Conservation (phyloP, 2,888 invertebrate species). For the Epirrhoe tristata region DNA sequence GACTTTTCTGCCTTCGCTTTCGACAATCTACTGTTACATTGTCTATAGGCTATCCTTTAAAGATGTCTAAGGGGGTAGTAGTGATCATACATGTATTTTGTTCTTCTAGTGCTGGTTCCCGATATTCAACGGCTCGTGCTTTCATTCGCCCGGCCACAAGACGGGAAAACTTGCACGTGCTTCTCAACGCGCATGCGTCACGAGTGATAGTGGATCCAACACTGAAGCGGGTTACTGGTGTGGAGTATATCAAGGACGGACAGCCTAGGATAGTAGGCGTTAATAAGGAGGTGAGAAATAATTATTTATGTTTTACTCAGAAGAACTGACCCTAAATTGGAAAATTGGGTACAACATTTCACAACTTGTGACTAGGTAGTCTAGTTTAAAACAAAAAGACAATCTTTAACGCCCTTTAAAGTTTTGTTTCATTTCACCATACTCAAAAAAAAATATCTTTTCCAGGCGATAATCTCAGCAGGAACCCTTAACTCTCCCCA, state of each 20-base stretch:
- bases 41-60: too few relatives aligned
- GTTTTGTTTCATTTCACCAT: too few relatives aligned
- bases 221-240: conserved; percentile 82
- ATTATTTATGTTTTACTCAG: too few relatives aligned
- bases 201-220: conserved; percentile 81
- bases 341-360: too few relatives aligned
- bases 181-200: conserved; percentile 87
- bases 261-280: conserved; percentile 75
- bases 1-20: too few relatives aligned
- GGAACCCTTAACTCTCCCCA: conserved; percentile 89
- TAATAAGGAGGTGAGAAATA: conserved; percentile 77
- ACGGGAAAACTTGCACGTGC: conserved; percentile 86
- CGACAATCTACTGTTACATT: too few relatives aligned
- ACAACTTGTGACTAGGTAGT: too few relatives aligned
- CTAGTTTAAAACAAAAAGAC: too few relatives aligned
- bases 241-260: conserved; percentile 86
- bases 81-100: neutral
- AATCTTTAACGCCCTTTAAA: too few relatives aligned
- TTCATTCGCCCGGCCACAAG: conserved; percentile 86
- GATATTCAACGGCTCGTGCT: conserved; percentile 86
- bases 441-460: too few relatives aligned
- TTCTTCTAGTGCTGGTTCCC: conserved; percentile 82
- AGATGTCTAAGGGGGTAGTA: too few relatives aligned
- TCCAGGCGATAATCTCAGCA: conserved; percentile 84
- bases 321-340: too few relatives aligned